phyloP scores from a whole-genome alignment of 2,113 vertebrate genomes.

The Thunnus maccoyii region DNA sequence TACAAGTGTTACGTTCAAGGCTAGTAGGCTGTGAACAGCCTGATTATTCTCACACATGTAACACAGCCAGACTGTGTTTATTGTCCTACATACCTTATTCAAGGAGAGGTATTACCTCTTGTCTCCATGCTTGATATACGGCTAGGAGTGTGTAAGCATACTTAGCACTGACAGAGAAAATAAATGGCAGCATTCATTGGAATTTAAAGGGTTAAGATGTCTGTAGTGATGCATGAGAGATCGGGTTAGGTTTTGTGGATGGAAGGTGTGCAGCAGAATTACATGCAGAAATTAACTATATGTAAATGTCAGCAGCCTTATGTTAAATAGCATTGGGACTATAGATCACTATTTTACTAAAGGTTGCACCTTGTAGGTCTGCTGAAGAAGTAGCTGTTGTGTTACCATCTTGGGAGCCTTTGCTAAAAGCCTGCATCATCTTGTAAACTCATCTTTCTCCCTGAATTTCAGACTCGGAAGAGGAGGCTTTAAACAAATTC shows the following conservation, averaged over 20 bases:
- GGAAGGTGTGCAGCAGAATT: background rate
- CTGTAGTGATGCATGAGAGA: background rate
- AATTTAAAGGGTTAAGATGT: constrained; percentile 40
- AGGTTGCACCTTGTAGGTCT: background rate
- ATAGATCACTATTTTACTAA: background rate
- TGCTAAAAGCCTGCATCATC: background rate
- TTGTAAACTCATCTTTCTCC: background rate
- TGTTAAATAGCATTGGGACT: background rate
- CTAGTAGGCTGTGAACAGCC: constrained; percentile 17
- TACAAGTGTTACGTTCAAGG: constrained; percentile 58
- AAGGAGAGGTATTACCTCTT: constrained; percentile 39
- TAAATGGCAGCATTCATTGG: constrained; percentile 35
- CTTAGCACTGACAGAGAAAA: constrained; percentile 32
- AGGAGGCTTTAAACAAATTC: background rate
- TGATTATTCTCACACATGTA: constrained; percentile 28
- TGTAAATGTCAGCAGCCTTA: background rate
- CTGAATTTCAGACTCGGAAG: background rate
- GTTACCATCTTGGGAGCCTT: constrained; percentile 11
- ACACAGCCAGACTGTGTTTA: constrained; percentile 66
- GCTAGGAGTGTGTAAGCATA: constrained; percentile 18
- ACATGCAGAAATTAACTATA: constrained; percentile 1
- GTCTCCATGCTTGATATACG: constrained; percentile 43
- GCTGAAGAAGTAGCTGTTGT: background rate
- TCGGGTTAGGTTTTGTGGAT: background rate
- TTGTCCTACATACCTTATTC: constrained; percentile 64